Conservation (phyloP, 2,888 invertebrate genomes). For the Epinotia ramella region DNA sequence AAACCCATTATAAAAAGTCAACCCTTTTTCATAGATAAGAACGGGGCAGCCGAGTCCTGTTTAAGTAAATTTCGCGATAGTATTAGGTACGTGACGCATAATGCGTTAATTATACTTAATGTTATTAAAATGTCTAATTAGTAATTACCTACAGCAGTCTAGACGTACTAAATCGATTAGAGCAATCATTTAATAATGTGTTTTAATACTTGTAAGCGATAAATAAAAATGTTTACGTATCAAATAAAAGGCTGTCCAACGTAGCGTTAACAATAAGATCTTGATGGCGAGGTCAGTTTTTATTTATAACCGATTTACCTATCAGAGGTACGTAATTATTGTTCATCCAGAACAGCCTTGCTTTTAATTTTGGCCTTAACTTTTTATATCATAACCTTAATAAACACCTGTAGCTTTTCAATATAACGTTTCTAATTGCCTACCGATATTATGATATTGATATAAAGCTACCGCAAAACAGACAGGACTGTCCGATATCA, state of each 20-base stretch:
- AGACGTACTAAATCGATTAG: not conserved
- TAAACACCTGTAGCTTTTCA: slow-evolving; percentile 33
- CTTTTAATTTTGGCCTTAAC: slow-evolving; percentile 64
- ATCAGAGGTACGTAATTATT: slow-evolving; percentile 57
- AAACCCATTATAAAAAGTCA: not conserved
- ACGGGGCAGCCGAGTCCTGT: not conserved
- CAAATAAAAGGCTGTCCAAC: slow-evolving; percentile 52
- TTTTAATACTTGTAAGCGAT: not conserved
- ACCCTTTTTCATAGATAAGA: slow-evolving; percentile 3
- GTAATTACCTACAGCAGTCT: not conserved
- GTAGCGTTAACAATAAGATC: slow-evolving; percentile 68
- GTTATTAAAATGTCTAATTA: not conserved
- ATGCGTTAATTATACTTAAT: not conserved
- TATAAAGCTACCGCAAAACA: not conserved
- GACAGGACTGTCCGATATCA: slow-evolving; percentile 11
- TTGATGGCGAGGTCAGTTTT: slow-evolving; percentile 72
- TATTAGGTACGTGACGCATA: not conserved
- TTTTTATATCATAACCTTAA: slow-evolving; percentile 53
- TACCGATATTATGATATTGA: not conserved
- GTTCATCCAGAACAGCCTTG: slow-evolving; percentile 79
- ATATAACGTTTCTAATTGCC: slow-evolving; percentile 24
- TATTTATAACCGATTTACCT: slow-evolving; percentile 68
- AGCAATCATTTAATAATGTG: slow-evolving; percentile 1
- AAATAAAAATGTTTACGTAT: slow-evolving; percentile 22
- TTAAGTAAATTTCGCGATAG: not conserved